Evolutionary conservation across 1,140 invertebrate genomes (phyloP).

Genomic region (Carposina sasakii): DNA sequence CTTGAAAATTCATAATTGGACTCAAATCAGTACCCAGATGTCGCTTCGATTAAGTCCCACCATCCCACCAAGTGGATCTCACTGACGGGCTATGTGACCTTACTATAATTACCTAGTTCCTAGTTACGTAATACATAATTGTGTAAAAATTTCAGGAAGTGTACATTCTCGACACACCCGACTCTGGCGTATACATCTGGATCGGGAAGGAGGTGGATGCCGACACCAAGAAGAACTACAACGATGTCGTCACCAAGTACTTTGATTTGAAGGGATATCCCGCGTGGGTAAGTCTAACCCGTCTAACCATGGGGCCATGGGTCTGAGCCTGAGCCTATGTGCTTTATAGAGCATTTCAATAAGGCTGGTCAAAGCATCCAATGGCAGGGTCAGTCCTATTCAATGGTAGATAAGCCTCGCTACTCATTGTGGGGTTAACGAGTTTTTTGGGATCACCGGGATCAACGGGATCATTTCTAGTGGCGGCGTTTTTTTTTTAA

Average conservation of each 20-base stretch:
- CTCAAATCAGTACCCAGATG: no score
- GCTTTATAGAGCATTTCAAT: neutral
- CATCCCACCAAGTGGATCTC: no score
- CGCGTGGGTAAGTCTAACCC: conserved; percentile 36
- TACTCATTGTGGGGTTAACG: no score
- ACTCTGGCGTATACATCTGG: conserved; percentile 89
- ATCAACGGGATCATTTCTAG: no score
- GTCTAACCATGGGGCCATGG: neutral
- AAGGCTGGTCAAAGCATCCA: neutral
- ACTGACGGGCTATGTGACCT: no score
- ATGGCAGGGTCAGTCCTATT: no score
- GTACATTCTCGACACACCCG: conserved; percentile 88
- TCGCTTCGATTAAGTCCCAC: no score
- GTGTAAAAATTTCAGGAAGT: conserved; percentile 75
- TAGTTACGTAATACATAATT: conserved; percentile 1
- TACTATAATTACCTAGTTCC: no score
- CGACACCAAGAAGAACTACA: conserved; percentile 45
- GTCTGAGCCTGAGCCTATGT: neutral
- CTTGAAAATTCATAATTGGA: no score
- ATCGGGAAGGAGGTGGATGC: conserved; percentile 81
- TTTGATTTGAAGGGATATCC: conserved; percentile 50
- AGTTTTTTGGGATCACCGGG: no score
- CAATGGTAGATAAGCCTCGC: no score
- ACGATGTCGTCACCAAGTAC: conserved; percentile 47
- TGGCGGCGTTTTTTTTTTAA: no score